These are phyloP conservation scores for Periophthalmus magnuspinnatus DNA, from an alignment of 2,797 vertebrate species.

Conservation along the genomic window DNA sequence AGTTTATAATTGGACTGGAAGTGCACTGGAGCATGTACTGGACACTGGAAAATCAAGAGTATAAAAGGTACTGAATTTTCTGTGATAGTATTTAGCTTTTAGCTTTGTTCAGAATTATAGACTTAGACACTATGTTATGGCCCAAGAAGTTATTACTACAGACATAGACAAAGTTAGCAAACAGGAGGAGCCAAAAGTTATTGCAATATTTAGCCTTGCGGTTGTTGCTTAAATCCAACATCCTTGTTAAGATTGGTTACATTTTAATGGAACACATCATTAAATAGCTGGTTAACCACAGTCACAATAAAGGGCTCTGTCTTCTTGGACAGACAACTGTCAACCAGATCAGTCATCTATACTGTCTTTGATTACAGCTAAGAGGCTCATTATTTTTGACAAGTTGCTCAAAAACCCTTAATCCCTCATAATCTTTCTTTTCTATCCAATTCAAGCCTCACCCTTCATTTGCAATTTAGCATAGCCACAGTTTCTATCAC, in stretches of 20 bases:
- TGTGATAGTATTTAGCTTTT: constrained; percentile 11
- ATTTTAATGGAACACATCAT: too few species aligned
- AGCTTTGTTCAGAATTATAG: constrained; percentile 3
- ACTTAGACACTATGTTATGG: not conserved
- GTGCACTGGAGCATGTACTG: constrained; percentile 40
- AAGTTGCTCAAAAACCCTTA: not conserved
- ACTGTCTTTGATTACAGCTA: too few species aligned
- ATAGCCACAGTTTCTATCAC: too few species aligned
- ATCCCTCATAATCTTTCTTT: too few species aligned
- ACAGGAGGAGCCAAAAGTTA: too few species aligned
- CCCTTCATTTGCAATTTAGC: not conserved
- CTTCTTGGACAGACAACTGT: too few species aligned
- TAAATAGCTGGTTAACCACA: too few species aligned
- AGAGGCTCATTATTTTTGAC: not conserved
- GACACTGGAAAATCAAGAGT: constrained; percentile 59
- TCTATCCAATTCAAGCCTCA: not conserved
- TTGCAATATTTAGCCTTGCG: too few species aligned
- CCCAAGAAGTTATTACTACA: not conserved
- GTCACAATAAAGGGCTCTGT: too few species aligned
- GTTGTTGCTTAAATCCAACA: too few species aligned
- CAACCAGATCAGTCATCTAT: too few species aligned
- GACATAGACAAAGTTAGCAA: not conserved
- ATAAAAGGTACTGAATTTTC: constrained; percentile 27
- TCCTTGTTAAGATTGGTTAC: too few species aligned
- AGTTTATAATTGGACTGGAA: constrained; percentile 66